phyloP scores from a whole-genome alignment of 2,113 vertebrate genomes.

The Phrynosoma platyrhinos region DNA sequence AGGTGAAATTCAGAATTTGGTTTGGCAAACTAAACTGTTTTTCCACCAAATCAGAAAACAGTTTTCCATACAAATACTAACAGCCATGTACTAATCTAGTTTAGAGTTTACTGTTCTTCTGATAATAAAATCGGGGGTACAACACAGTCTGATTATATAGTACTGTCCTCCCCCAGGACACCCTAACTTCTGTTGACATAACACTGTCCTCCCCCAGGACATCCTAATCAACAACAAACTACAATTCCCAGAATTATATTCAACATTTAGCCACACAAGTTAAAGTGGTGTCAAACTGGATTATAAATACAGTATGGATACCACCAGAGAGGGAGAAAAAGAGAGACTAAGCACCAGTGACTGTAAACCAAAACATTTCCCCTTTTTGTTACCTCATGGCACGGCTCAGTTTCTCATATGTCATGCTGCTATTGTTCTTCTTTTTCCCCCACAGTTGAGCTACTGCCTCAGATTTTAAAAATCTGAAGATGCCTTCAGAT shows the following conservation, averaged over 20 bases:
- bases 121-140: not conserved
- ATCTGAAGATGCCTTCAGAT: constrained; percentile 93
- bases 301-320: no score
- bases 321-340: not conserved
- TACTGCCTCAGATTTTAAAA: constrained; percentile 97
- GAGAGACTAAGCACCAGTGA: not conserved
- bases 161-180: not conserved
- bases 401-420: constrained; percentile 96
- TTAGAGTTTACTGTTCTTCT: not conserved
- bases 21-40: not conserved
- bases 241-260: no score
- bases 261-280: no score
- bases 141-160: no score
- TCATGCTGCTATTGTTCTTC: constrained; percentile 99
- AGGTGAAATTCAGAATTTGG: not conserved
- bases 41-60: not conserved
- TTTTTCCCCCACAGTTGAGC: constrained; percentile 98
- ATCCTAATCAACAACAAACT: no score
- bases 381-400: constrained; percentile 89
- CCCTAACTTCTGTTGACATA: no score
- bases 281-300: no score
- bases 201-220: no score
- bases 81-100: not conserved
- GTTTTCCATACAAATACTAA: no score
- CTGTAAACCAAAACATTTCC: not conserved